Evolutionary conservation across 2,113 vertebrate species (phyloP).

Genomic region (Scolopax mira): DNA sequence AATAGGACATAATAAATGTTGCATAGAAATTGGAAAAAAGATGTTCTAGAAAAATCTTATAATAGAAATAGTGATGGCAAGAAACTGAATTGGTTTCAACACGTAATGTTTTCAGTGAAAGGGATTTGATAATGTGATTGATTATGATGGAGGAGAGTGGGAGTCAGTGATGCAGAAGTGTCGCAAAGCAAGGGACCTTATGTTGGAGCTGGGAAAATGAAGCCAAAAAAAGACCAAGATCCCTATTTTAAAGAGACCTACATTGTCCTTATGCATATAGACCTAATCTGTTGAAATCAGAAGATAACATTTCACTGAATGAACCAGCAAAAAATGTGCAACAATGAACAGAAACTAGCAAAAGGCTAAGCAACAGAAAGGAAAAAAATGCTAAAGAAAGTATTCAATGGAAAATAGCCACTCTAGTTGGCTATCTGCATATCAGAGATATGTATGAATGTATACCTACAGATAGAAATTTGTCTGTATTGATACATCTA

Average conservation of each 20-base stretch:
- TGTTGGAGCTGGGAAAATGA: not conserved
- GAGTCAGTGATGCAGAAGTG: not conserved
- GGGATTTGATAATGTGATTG: not conserved
- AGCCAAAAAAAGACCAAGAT: not conserved
- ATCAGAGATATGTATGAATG: no score
- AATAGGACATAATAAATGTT: not conserved
- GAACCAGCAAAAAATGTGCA: not conserved
- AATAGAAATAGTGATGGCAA: not conserved
- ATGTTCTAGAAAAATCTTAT: not conserved
- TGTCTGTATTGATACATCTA: not conserved
- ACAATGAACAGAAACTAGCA: not conserved
- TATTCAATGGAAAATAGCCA: not conserved
- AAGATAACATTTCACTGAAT: not conserved
- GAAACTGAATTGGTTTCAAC: not conserved
- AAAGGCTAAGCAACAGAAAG: not conserved
- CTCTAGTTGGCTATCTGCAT: not conserved
- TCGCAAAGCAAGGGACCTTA: not conserved
- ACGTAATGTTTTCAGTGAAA: not conserved
- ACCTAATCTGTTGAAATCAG: not conserved
- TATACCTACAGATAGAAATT: not conserved
- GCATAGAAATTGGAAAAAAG: not conserved
- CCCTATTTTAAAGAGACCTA: not conserved
- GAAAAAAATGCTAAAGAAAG: not conserved
- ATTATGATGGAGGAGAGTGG: not conserved
- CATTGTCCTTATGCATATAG: not conserved